phyloP scores from a whole-genome alignment of 2,888 invertebrate species.

The Ligdia adustata region DNA sequence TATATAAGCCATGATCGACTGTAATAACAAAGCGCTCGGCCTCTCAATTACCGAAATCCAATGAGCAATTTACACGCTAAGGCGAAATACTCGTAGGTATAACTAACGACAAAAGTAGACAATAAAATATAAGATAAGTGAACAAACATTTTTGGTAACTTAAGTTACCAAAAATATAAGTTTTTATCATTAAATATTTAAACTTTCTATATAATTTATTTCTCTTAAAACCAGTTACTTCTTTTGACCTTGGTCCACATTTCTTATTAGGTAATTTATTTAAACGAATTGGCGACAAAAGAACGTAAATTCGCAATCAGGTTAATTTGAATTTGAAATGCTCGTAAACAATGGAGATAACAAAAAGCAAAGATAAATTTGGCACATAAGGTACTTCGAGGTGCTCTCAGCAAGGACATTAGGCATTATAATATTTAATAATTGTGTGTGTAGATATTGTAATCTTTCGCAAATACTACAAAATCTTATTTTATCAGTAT shows the following conservation, averaged over 20 bases:
- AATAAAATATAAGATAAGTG: no score
- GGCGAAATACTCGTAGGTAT: no score
- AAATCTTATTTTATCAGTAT: no score
- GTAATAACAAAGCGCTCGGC: no score
- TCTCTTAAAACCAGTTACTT: slow-evolving; percentile 17
- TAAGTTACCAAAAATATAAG: not conserved
- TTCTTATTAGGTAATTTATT: slow-evolving; percentile 10
- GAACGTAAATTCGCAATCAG: slow-evolving; percentile 3
- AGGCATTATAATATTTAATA: slow-evolving; percentile 5
- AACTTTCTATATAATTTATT: no score
- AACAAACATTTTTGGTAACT: not conserved
- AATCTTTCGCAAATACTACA: slow-evolving; percentile 3
- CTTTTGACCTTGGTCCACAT: slow-evolving; percentile 24
- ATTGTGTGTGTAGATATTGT: no score
- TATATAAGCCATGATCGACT: no score
- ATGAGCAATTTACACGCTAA: no score
- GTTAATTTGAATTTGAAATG: slow-evolving; percentile 14
- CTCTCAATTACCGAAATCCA: no score
- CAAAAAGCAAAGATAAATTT: slow-evolving; percentile 10
- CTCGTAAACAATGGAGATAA: slow-evolving; percentile 5
- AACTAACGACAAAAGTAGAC: no score
- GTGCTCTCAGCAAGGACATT: slow-evolving; percentile 11
- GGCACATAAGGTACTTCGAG: no score
- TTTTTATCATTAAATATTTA: no score
- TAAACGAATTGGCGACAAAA: slow-evolving; percentile 11